These are phyloP conservation scores for Coelinius sp. DNA, from an alignment of 2,888 invertebrate species.

Conservation along the genomic window DNA sequence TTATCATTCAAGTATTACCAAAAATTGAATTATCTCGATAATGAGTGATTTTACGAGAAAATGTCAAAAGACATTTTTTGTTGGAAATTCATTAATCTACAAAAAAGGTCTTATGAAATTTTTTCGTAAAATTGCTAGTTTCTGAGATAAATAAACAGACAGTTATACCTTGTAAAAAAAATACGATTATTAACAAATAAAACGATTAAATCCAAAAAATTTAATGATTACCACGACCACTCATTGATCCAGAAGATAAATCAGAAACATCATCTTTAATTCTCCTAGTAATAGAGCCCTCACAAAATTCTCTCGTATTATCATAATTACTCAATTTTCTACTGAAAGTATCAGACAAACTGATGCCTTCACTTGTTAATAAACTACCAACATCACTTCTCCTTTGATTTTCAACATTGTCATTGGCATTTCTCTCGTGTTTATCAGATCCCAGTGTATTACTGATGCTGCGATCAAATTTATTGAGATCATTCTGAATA, in stretches of 20 bases:
- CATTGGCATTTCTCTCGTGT: slow-evolving; percentile 59
- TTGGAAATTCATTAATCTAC: too few species aligned
- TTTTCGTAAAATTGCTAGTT: too few species aligned
- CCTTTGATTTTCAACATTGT: slow-evolving; percentile 61
- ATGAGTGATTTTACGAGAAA: too few species aligned
- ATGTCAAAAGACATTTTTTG: too few species aligned
- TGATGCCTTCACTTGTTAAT: slow-evolving; percentile 57
- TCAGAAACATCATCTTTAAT: slow-evolving; percentile 59
- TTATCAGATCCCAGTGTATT: slow-evolving; percentile 60
- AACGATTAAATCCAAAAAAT: slow-evolving; percentile 2
- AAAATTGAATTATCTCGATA: too few species aligned
- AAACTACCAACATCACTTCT: slow-evolving; percentile 50
- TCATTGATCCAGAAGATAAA: slow-evolving; percentile 61
- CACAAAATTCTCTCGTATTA: slow-evolving; percentile 59
- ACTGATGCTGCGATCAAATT: slow-evolving; percentile 62
- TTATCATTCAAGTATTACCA: too few species aligned
- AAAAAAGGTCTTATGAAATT: too few species aligned
- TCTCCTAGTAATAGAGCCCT: slow-evolving; percentile 58
- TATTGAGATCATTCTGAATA: slow-evolving; percentile 65
- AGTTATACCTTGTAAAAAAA: not conserved
- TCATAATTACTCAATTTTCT: slow-evolving; percentile 63
- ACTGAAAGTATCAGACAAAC: slow-evolving; percentile 58
- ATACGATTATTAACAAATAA: not conserved
- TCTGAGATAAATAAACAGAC: too few species aligned
- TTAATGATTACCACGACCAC: slow-evolving; percentile 59